phyloP scores from a whole-genome alignment of 1,140 invertebrate species.

The Bombus consobrinus region DNA sequence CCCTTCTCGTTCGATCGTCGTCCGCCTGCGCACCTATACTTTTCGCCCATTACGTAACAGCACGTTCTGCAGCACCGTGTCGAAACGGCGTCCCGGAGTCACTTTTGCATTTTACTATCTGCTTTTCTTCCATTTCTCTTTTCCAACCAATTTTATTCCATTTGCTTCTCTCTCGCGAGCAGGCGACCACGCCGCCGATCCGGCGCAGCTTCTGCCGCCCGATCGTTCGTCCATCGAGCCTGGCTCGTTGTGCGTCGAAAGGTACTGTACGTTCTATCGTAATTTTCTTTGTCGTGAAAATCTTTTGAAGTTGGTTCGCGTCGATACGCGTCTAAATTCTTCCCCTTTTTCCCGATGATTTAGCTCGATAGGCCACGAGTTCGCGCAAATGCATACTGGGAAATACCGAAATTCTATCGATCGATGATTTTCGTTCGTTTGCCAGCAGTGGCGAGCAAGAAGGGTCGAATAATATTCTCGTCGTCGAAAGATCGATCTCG shows the following conservation, averaged over 20 bases:
- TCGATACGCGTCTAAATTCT: background rate
- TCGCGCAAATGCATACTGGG: background rate
- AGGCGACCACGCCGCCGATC: background rate
- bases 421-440: background rate
- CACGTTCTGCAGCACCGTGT: constrained; percentile 2
- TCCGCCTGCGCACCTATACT: background rate
- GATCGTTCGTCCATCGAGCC: background rate
- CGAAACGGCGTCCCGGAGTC: background rate
- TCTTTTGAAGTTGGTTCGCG: background rate
- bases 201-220: background rate
- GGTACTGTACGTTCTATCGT: background rate
- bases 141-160: background rate
- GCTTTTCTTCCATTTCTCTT: background rate
- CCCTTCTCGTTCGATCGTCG: constrained; percentile 19
- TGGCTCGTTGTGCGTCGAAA: background rate
- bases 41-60: constrained; percentile 5
- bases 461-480: too few relatives aligned
- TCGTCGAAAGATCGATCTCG: too few relatives aligned
- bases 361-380: background rate
- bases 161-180: background rate
- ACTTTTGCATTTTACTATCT: background rate
- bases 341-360: background rate
- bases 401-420: background rate
- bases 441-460: too few relatives aligned
- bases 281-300: background rate